Evolutionary conservation across 2,797 vertebrate species (phyloP).

Genomic region (Peromyscus eremicus): DNA sequence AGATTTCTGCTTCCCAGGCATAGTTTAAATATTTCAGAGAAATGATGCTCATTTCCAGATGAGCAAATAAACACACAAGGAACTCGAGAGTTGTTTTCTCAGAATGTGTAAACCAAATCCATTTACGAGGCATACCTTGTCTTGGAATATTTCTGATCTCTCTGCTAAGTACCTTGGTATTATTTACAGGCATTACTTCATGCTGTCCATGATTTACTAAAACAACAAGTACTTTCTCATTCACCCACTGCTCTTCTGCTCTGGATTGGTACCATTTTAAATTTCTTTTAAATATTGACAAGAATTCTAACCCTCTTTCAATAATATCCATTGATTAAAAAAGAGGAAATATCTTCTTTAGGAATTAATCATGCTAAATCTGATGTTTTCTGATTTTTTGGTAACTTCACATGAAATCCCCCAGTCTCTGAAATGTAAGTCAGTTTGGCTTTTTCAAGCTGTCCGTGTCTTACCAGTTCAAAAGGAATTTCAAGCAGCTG

Average conservation of each 20-base stretch:
- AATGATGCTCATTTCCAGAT: constrained; percentile 86
- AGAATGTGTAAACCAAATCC: constrained; percentile 83
- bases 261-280: constrained; percentile 87
- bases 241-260: constrained; percentile 82
- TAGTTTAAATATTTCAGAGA: constrained; percentile 87
- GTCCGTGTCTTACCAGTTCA: constrained; percentile 82
- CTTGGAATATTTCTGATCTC: constrained; percentile 83
- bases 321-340: constrained; percentile 83
- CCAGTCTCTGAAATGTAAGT: constrained; percentile 85
- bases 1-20: constrained; percentile 90
- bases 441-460: constrained; percentile 86
- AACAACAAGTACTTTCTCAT: constrained; percentile 85
- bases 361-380: constrained; percentile 83
- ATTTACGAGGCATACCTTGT: constrained; percentile 89
- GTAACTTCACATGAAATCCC: constrained; percentile 88
- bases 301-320: constrained; percentile 87
- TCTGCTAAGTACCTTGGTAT: constrained; percentile 78
- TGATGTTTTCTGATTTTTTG: constrained; percentile 75
- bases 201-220: constrained; percentile 89
- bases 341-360: constrained; percentile 77
- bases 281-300: constrained; percentile 86
- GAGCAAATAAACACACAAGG: constrained; percentile 79
- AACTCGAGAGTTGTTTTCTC: constrained; percentile 62
- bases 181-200: constrained; percentile 84
- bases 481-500: constrained; percentile 19